Conservation (phyloP, 2,113 vertebrate species). For the Apodemus speciosus region DNA sequence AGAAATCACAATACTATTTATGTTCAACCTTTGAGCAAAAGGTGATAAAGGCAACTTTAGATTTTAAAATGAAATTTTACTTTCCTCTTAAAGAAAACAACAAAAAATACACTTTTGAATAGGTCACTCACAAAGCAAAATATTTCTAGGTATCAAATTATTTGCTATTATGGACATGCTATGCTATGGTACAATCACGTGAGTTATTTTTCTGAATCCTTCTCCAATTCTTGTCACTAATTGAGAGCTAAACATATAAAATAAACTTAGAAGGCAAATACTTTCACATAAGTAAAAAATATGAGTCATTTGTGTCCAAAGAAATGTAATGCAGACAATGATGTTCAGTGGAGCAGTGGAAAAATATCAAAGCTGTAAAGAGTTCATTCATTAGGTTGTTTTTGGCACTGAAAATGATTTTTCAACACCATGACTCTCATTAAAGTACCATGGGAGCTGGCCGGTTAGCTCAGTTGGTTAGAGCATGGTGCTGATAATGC, state of each 20-base stretch:
- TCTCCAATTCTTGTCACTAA: background rate
- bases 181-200: background rate
- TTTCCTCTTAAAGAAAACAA: slow-evolving; percentile 24
- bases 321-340: background rate
- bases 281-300: background rate
- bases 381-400: background rate
- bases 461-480: too few species aligned
- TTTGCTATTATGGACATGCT: background rate
- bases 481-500: too few species aligned
- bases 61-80: slow-evolving; percentile 37
- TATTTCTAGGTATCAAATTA: background rate
- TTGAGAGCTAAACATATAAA: background rate
- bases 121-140: background rate
- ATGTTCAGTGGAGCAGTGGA: background rate
- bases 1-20: slow-evolving; percentile 1
- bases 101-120: slow-evolving; percentile 23
- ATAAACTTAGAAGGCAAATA: background rate
- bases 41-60: background rate
- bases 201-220: background rate
- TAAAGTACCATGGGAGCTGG: too few species aligned
- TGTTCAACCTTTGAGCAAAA: background rate
- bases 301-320: background rate
- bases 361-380: background rate
- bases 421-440: too few species aligned
- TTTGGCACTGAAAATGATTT: background rate